Evolutionary conservation across 2,113 vertebrate genomes (phyloP).

Genomic region (Mungos mungo): DNA sequence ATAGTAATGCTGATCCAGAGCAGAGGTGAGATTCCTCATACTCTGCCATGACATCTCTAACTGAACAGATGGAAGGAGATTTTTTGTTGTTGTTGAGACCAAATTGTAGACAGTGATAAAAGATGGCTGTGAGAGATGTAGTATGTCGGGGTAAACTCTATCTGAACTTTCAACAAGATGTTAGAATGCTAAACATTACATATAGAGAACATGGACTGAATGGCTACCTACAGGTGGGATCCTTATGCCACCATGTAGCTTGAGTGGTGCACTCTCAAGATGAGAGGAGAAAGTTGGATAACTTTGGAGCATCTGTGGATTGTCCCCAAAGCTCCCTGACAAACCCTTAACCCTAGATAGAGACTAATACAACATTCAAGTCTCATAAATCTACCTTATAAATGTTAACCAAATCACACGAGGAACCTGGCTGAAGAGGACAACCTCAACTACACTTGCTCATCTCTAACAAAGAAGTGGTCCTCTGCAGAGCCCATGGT

Average conservation of each 20-base stretch:
- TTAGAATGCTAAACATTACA: neutral
- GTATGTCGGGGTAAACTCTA: neutral
- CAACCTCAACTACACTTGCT: neutral
- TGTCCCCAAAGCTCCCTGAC: neutral
- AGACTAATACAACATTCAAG: neutral
- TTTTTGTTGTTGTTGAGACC: neutral
- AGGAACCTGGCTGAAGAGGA: neutral
- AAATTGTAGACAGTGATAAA: neutral
- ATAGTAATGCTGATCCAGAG: neutral
- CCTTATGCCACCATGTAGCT: neutral
- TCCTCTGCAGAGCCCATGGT: neutral
- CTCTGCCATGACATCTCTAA: neutral
- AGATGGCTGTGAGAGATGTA: neutral
- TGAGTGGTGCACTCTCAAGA: neutral
- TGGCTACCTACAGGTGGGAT: neutral
- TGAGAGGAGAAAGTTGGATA: neutral
- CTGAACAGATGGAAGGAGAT: neutral
- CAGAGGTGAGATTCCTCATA: neutral
- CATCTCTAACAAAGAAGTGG: neutral
- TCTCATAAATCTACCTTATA: neutral
- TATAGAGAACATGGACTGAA: neutral
- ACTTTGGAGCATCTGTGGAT: neutral
- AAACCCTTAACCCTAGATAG: neutral
- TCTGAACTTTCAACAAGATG: neutral
- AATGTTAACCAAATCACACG: neutral